phyloP scores from a whole-genome alignment of 2,888 invertebrate genomes.

The Rugalucina vietnamica region DNA sequence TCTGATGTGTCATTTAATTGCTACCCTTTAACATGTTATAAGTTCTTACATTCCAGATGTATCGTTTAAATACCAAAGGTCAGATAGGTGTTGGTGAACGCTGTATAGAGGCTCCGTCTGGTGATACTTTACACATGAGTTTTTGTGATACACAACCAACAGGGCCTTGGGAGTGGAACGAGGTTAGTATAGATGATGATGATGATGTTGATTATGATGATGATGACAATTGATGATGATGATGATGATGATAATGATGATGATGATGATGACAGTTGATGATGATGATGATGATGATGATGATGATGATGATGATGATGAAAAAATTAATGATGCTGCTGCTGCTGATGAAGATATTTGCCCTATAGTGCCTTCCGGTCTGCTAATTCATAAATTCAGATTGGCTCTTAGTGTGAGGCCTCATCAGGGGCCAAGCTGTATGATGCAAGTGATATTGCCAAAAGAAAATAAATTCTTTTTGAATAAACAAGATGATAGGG shows the following conservation, averaged over 20 bases:
- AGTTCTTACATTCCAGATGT: slow-evolving; percentile 87
- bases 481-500: too few relatives aligned
- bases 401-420: too few relatives aligned
- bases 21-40: too few relatives aligned
- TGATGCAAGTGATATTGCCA: too few relatives aligned
- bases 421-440: too few relatives aligned
- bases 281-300: slow-evolving; percentile 12
- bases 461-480: too few relatives aligned
- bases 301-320: background rate
- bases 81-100: slow-evolving; percentile 98
- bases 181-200: slow-evolving; percentile 84
- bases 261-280: slow-evolving; percentile 14
- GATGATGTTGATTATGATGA: too few relatives aligned
- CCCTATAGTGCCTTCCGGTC: too few relatives aligned
- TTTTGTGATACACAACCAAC: slow-evolving; percentile 96
- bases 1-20: too few relatives aligned
- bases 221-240: background rate
- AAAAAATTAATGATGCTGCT: background rate
- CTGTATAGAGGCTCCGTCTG: slow-evolving; percentile 93
- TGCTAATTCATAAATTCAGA: too few relatives aligned
- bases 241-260: slow-evolving; percentile 2
- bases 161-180: slow-evolving; percentile 97
- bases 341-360: background rate
- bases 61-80: slow-evolving; percentile 96
- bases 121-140: slow-evolving; percentile 93